phyloP scores from a whole-genome alignment of 2,797 vertebrate species.

The Calcarius lapponicus region DNA sequence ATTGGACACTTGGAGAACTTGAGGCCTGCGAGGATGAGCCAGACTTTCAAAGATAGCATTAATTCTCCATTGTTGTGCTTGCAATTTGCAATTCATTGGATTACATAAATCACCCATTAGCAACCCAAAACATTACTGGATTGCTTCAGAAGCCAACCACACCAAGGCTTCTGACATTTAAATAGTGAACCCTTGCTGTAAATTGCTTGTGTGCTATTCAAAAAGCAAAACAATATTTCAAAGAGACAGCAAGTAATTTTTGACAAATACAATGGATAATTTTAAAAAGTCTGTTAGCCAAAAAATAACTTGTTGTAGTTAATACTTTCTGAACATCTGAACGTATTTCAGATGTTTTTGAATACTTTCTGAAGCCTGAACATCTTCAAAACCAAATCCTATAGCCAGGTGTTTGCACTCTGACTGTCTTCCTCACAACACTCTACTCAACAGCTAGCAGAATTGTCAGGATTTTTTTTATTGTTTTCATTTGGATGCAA shows the following conservation, averaged over 20 bases:
- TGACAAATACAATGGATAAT: not conserved
- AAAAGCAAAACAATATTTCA: not conserved
- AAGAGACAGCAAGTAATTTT: not conserved
- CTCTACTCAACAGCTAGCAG: not conserved
- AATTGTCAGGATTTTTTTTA: not conserved
- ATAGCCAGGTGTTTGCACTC: not conserved
- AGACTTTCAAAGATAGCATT: not conserved
- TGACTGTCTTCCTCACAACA: not conserved
- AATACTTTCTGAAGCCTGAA: not conserved
- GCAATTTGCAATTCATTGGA: not conserved
- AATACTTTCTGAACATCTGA: not conserved
- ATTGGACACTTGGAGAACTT: not conserved
- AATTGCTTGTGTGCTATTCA: not conserved
- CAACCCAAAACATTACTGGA: not conserved
- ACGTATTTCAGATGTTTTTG: not conserved
- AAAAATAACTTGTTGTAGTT: not conserved
- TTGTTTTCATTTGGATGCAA: not conserved
- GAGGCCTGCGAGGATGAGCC: not conserved
- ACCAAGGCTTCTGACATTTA: not conserved
- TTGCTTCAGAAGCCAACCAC: not conserved
- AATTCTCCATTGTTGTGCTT: constrained; percentile 15
- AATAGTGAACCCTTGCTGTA: not conserved
- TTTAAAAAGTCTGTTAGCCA: not conserved
- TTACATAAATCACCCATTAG: not conserved
- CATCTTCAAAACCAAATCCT: not conserved